Evolutionary conservation across 1,140 invertebrate species (phyloP).

Genomic region (Leptinotarsa defecta): DNA sequence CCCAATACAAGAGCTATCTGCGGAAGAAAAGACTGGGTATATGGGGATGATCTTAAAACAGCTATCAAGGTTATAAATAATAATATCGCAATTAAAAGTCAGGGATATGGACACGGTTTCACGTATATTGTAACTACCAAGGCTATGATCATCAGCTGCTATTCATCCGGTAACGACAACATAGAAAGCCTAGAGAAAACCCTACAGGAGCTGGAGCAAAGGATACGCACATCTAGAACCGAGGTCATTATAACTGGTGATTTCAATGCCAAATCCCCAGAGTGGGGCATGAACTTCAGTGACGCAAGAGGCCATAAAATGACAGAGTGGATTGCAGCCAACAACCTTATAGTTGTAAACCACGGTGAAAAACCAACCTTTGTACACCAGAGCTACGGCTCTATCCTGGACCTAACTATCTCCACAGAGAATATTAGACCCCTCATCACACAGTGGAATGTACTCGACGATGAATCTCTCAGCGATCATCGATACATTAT

Average conservation of each 20-base stretch:
- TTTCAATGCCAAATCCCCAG: conserved; percentile 24
- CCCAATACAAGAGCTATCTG: not conserved
- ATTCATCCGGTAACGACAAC: conserved; percentile 19
- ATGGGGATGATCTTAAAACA: not conserved
- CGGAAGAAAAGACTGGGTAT: not conserved
- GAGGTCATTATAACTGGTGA: conserved; percentile 10
- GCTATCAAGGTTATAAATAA: conserved; percentile 12
- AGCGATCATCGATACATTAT: not conserved
- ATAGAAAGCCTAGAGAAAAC: conserved; percentile 10
- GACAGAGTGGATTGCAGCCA: conserved; percentile 9
- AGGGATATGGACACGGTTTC: too few species aligned
- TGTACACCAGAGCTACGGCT: not conserved
- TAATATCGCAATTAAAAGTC: not conserved
- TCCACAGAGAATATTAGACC: not conserved
- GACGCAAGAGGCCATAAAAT: conserved; percentile 7
- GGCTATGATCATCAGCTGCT: conserved; percentile 10
- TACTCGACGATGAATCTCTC: not conserved
- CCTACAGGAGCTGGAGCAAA: conserved; percentile 4
- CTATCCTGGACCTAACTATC: not conserved
- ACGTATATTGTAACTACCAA: not conserved
- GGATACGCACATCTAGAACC: not conserved
- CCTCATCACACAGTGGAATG: not conserved
- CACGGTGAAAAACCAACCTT: conserved; percentile 3
- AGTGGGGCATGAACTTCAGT: conserved; percentile 9
- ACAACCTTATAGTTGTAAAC: conserved; percentile 6